Base-by-base conservation (phyloP, 2,888 invertebrate genomes). In the Campoplex nolae region DNA sequence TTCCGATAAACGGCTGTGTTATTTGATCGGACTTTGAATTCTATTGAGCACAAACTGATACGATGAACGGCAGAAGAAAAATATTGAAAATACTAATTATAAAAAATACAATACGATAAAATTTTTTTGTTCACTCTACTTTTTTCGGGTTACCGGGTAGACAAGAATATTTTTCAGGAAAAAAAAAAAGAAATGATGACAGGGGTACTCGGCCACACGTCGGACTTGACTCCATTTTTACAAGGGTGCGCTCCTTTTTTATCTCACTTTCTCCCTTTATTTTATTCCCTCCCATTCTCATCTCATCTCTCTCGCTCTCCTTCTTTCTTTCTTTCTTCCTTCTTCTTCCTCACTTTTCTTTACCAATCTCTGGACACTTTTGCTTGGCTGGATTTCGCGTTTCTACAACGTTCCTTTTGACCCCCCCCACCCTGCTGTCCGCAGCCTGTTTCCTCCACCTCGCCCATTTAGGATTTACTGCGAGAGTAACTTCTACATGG, bases 391-490 rank as follows among this genome's bases (percentile, higher is more conserved):
- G 56, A 35, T 71, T 65, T 80, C 80, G n/a, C 80, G 16, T 73
- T 65, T 65, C 28, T 68, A 42, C 56, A 68, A 23, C 23, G 48
- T 77, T 51, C 51, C 67, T 77, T 68, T 58, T 16, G 42, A 18
- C 51, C 65, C 35, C 65, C 35, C 65, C 35, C 28, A 28, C 67
- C 16, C 18, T 35, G 16, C 48, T 62, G 42, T 74, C 7, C 54
- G 54, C 62, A 18, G 32, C 23, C 67, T 45, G 42, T 68, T 51
- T 51, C 56, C 70, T 56, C 68, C 70, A 35, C 78, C 68, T 45
- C 54, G 67, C 73, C 78, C 84, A 83, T 77, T 76, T 45, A 73
- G n/a, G 78, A 88, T 88, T 88, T 88, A 88, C 86, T 82, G 86
- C 86, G 65, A 70, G 77, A 83, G 87, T 89, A 89, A 88, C 87